Evolutionary conservation across 2,797 vertebrate species (phyloP), one percentile per base, ranked within the genome.

Genomic region (Eleutherodactylus coqui): DNA sequence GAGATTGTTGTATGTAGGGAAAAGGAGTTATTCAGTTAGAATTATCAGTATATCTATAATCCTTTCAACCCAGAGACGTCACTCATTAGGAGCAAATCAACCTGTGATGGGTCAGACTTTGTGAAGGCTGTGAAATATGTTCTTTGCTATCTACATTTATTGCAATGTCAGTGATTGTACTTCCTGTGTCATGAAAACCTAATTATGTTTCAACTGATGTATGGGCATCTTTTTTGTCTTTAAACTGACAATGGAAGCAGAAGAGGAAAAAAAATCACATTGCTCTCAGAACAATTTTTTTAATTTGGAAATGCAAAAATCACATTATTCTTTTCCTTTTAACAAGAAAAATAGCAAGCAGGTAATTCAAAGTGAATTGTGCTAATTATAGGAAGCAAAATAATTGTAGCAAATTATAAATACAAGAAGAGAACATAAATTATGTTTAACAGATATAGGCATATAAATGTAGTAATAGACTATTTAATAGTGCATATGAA

Each of bases 11-110:
- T 67, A 32, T 76, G 32, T 58, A 47, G 49, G 29, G 83, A 83
- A 72, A n/a, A 49, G 45, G 34, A 67, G 60, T 77, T 80, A 73
- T 85, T 85, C 36, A 83, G 38, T 70, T 79, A 80, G 60, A 78
- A 70, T 70, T 79, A 83, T 87, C 75, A 87, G 62, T n/a, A 83
- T 83, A 87, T 83, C 75, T 79, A 43, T 45, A 78, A 72, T 79
- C 75, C 80, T 83, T 83, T 87, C 51, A 78, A 34, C 19, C 11
- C n/a, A 73, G 47, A 64, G 80, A 21, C 78, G 72, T 69, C 73
- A 47, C 47, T 83, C 78, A 72, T 83, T 78, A 58, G 36, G 19
- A 16, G 43, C 34, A 82, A 82, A 86, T 55, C 60, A 82, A 53
- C 51, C 38, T 70, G 32, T 67, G 79, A 86, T 69, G 29, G 60